Base-by-base conservation (phyloP, 2,888 invertebrate genomes). In the Pomacea canaliculata region DNA sequence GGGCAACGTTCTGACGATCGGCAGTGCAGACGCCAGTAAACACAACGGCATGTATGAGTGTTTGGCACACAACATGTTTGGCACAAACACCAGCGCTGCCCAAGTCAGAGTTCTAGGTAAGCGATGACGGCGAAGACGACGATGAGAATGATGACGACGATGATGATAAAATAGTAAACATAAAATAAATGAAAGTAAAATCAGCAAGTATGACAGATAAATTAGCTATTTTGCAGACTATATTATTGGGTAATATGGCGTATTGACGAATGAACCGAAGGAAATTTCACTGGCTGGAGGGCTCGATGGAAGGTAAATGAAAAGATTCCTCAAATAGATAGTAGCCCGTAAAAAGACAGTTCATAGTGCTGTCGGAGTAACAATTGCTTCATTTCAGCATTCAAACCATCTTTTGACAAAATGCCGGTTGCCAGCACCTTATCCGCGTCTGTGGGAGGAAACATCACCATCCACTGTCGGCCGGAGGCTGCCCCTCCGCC, bases 1-100 rank as follows among this genome's bases (percentile, higher is more conserved):
- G 0, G 78, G 76, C 46, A 88, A 88, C 69, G 74, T 79, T 19
- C 70, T 89, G 73, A 79, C 79, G 46, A 87, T 90, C 51, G 51
- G 63, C 5, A 80, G 80, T 60, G 75, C 84, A 0, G 79, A 84
- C 51, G 74, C 81, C 1, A 78, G 71, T 9, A 73, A 94, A 84
- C 98, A 98, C 91, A 94, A 95, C 73, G 98, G 96, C 51, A 97
- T 98, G 96, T 98, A 96, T 90, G 98, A 98, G 88, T 98, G 98
- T 89, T 93, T 95, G 85, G 98, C 97, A 0, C 71, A 93, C 77
- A 98, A 98, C 73, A 76, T 73, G 1, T 80, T 87, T 66, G 96
- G 95, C 88, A 94, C 95, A 0, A 93, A 93, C 77, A 97, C 95
- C 90, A 96, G 96, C 0, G 95, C 96, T 5, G 97, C 95, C 0